These are phyloP conservation scores for Furnarius figulus DNA, from an alignment of 2,113 vertebrate species.

Conservation along the genomic window DNA sequence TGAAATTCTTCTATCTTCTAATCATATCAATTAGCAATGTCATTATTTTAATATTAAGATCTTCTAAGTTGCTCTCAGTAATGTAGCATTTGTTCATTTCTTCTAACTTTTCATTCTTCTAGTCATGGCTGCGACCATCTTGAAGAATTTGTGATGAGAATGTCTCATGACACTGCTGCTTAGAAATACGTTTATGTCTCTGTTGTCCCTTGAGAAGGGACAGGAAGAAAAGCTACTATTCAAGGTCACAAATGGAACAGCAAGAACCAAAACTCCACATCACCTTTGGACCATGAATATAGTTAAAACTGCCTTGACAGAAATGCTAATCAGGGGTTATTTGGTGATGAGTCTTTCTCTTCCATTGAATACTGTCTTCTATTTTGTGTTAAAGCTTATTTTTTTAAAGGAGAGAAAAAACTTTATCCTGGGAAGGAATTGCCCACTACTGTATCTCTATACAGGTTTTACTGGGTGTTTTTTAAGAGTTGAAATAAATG, in stretches of 20 bases:
- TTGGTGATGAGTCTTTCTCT: slow-evolving; percentile 22
- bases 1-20: background rate
- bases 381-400: slow-evolving; percentile 67
- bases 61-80: background rate
- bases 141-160: slow-evolving; percentile 47
- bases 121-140: slow-evolving; percentile 78
- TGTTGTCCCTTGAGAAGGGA: background rate
- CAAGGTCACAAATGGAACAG: background rate
- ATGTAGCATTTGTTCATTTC: background rate
- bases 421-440: slow-evolving; percentile 36
- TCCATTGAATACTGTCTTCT: slow-evolving; percentile 54
- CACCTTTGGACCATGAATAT: slow-evolving; percentile 19
- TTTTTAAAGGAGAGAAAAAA: slow-evolving; percentile 57
- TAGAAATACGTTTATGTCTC: background rate
- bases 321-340: slow-evolving; percentile 35
- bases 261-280: slow-evolving; percentile 22
- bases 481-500: slow-evolving; percentile 62
- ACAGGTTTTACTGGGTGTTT: slow-evolving; percentile 43
- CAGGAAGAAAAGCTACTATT: background rate
- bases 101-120: background rate
- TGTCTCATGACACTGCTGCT: slow-evolving; percentile 14
- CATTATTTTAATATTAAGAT: background rate
- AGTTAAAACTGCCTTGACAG: slow-evolving; percentile 33
- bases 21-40: background rate
- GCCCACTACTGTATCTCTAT: slow-evolving; percentile 20